These are phyloP conservation scores for Chanos chanos DNA, from an alignment of 2,797 vertebrate genomes.

Conservation along the genomic window DNA sequence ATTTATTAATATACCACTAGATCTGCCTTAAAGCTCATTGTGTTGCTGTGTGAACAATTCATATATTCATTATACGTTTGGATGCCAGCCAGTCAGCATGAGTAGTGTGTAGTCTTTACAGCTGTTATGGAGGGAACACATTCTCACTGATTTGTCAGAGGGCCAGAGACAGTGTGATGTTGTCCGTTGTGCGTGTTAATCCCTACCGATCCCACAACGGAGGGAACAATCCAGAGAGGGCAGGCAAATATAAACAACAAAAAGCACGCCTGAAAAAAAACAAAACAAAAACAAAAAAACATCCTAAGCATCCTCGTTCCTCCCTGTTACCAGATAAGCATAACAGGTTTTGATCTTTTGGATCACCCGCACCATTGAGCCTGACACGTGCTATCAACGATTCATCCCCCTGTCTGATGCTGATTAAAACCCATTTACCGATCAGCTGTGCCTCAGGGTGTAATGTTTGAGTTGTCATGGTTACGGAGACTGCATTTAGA, in stretches of 20 bases:
- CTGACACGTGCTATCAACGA: too few relatives aligned
- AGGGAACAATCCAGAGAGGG: neutral
- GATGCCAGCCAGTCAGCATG: neutral
- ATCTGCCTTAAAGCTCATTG: slow-evolving; percentile 14
- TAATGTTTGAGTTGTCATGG: too few relatives aligned
- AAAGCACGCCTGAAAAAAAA: neutral
- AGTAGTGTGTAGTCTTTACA: neutral
- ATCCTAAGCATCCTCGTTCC: too few relatives aligned
- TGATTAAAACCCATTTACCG: too few relatives aligned
- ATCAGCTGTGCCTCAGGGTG: too few relatives aligned
- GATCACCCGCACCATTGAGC: too few relatives aligned
- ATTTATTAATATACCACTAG: slow-evolving; percentile 12
- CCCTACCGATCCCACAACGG: slow-evolving; percentile 23
- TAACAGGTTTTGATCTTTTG: too few relatives aligned
- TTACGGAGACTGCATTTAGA: too few relatives aligned
- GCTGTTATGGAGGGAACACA: slow-evolving; percentile 16
- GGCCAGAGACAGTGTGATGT: slow-evolving; percentile 23
- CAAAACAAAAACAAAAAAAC: too few relatives aligned
- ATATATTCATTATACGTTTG: slow-evolving; percentile 19
- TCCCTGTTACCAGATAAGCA: too few relatives aligned
- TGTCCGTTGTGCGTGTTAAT: slow-evolving; percentile 27
- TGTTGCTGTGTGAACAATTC: neutral
- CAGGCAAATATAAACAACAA: neutral
- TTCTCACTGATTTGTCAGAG: slow-evolving; percentile 19
- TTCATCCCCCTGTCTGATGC: too few relatives aligned